A percentile compares a stretch with the other conserved stretches of the same genome.
phyloP scores from a whole-genome alignment of 2,797 vertebrate genomes.

The Sparidentex hasta region DNA sequence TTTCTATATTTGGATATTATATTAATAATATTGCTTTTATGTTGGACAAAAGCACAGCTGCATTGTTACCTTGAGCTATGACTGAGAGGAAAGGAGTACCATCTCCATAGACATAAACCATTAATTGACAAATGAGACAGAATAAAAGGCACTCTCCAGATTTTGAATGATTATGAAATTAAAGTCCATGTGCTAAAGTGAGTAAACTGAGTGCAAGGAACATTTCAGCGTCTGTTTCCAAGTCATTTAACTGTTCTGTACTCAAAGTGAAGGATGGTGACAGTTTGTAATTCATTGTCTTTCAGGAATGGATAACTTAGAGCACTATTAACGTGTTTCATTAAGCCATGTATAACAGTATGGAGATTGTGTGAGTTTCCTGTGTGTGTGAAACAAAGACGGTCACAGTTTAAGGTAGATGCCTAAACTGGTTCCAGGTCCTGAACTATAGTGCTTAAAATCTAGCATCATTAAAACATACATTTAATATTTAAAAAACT shows the following conservation, averaged over 20 bases:
- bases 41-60: neutral
- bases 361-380: neutral
- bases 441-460: constrained; percentile 22
- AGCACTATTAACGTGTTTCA: constrained; percentile 10
- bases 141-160: neutral
- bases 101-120: neutral
- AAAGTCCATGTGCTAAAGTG: neutral
- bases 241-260: too few species aligned
- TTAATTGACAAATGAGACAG: neutral
- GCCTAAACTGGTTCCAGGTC: constrained; percentile 23
- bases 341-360: constrained; percentile 29
- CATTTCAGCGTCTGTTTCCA: neutral
- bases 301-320: constrained; percentile 1
- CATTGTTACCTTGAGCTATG: neutral
- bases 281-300: neutral
- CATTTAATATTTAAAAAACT: too few species aligned
- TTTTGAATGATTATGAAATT: neutral
- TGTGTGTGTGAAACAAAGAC: neutral
- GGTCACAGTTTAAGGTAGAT: neutral
- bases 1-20: too few species aligned
- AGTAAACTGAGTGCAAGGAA: neutral
- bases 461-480: too few species aligned
- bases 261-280: neutral
- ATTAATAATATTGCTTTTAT: too few species aligned
- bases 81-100: neutral